A percentile compares a stretch with the other conserved stretches of the same genome.
Conservation (phyloP, 2,113 vertebrate genomes). For the Andinoacara biseriatus region DNA sequence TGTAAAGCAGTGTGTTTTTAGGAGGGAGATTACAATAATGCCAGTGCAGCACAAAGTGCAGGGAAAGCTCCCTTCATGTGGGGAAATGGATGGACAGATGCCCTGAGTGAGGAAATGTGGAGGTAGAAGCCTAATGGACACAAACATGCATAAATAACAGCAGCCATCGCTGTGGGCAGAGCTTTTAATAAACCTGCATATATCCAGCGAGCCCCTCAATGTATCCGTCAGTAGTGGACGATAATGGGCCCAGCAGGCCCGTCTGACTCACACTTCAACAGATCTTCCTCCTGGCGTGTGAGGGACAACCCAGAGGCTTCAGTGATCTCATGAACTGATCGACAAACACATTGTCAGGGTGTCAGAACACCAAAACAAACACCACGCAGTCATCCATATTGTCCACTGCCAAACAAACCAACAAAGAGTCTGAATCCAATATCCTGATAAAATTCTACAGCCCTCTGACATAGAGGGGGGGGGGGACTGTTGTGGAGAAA, state of each 20-base stretch:
- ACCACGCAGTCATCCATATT: slow-evolving; percentile 59
- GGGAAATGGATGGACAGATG: slow-evolving; percentile 80
- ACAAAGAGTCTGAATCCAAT: slow-evolving; percentile 32
- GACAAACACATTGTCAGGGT: slow-evolving; percentile 68
- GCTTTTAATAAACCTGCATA: slow-evolving; percentile 82
- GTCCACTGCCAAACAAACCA: slow-evolving; percentile 56
- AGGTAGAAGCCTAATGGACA: slow-evolving; percentile 98
- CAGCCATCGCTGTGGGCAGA: slow-evolving; percentile 72
- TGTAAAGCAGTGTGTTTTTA: slow-evolving; percentile 87
- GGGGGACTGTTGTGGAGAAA: slow-evolving; percentile 57
- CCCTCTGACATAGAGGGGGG: slow-evolving; percentile 24
- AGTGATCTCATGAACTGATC: slow-evolving; percentile 65
- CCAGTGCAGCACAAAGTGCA: slow-evolving; percentile 82
- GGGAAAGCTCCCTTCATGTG: slow-evolving; percentile 77
- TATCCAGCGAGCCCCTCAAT: slow-evolving; percentile 66
- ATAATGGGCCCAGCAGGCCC: slow-evolving; percentile 77
- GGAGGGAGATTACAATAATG: slow-evolving; percentile 93
- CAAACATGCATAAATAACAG: slow-evolving; percentile 94
- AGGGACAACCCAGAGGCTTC: slow-evolving; percentile 61
- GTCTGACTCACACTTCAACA: slow-evolving; percentile 74
- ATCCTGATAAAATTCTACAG: slow-evolving; percentile 53
- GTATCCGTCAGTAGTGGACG: slow-evolving; percentile 71
- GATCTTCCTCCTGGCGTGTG: slow-evolving; percentile 45
- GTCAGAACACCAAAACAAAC: slow-evolving; percentile 61
- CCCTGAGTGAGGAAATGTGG: slow-evolving; percentile 87